phyloP scores from a whole-genome alignment of 2,113 vertebrate species.

The Rhinoderma darwinii region DNA sequence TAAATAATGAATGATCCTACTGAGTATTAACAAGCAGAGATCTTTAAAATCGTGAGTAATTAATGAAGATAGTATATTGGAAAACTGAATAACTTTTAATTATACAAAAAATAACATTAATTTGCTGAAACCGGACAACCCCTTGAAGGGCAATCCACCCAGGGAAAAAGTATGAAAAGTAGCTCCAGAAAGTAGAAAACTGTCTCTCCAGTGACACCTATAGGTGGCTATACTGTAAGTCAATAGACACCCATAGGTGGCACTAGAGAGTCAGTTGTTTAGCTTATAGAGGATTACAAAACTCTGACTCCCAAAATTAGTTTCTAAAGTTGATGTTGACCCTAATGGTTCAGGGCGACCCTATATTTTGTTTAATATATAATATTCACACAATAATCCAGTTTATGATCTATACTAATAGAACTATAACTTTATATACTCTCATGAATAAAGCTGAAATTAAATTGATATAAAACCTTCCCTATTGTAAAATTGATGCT shows the following conservation, averaged over 20 bases:
- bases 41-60: too few relatives aligned
- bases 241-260: background rate
- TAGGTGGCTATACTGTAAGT: background rate
- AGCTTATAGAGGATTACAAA: background rate
- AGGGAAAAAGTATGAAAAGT: background rate
- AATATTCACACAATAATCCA: background rate
- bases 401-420: background rate
- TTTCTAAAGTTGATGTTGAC: background rate
- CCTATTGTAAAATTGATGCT: background rate
- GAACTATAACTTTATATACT: background rate
- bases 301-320: background rate
- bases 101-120: too few relatives aligned
- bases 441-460: background rate
- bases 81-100: too few relatives aligned
- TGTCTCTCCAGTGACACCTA: background rate
- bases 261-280: background rate
- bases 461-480: background rate
- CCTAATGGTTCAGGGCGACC: background rate
- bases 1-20: too few relatives aligned
- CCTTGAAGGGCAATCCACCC: too few relatives aligned
- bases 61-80: too few relatives aligned
- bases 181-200: background rate
- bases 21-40: too few relatives aligned
- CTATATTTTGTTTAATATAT: background rate
- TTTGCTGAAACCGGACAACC: too few relatives aligned